phyloP scores from a whole-genome alignment of 2,797 vertebrate species.

The Anabacerthia variegaticeps region DNA sequence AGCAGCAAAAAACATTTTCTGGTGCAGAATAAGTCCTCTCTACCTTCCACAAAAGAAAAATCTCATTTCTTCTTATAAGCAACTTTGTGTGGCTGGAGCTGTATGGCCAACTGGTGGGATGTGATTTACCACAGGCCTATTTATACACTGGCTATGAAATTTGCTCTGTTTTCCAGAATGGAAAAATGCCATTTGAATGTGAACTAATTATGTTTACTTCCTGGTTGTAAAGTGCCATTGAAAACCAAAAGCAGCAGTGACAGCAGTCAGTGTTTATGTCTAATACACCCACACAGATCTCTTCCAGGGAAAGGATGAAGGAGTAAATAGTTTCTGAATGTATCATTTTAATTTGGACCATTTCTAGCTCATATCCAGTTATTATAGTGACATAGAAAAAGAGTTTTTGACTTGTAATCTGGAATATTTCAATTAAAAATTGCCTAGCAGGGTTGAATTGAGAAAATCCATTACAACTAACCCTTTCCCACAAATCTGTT shows the following conservation, averaged over 20 bases:
- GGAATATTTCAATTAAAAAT: background rate
- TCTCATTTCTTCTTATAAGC: background rate
- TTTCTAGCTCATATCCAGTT: background rate
- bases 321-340: background rate
- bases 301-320: background rate
- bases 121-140: background rate
- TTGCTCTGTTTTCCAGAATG: background rate
- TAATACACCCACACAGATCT: background rate
- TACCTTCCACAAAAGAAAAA: background rate
- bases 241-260: background rate
- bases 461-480: background rate
- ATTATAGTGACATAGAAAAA: background rate
- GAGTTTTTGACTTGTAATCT: background rate
- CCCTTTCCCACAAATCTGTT: background rate
- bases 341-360: background rate
- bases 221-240: background rate
- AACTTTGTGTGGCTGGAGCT: background rate
- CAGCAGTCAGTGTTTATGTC: background rate
- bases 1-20: background rate
- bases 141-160: background rate
- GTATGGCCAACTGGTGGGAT: background rate
- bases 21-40: background rate
- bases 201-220: conserved; percentile 9
- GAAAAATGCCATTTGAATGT: background rate
- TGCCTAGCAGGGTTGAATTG: background rate